These are phyloP conservation scores for Nasonia longicornis DNA, from an alignment of 1,140 invertebrate genomes.

Conservation along the genomic window DNA sequence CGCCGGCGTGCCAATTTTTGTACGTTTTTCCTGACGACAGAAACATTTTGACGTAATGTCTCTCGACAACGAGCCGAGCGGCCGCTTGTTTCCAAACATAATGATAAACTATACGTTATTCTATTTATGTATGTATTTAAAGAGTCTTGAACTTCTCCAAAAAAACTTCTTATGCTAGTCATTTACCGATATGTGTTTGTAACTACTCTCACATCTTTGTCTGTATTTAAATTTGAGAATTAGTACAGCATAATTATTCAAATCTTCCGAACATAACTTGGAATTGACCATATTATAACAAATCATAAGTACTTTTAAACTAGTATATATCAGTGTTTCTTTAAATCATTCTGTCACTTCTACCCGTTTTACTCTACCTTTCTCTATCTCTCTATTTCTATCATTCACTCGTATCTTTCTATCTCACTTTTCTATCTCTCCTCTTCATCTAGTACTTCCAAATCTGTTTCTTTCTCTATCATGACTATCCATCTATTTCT, in stretches of 20 bases:
- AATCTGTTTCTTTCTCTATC: constrained; percentile 40
- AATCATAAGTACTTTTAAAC: constrained; percentile 33
- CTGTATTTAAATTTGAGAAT: neutral
- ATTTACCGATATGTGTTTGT: constrained; percentile 17
- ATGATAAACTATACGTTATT: neutral
- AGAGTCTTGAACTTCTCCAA: neutral
- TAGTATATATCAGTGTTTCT: constrained; percentile 44
- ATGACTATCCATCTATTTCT: constrained; percentile 52
- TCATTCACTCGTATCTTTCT: constrained; percentile 37
- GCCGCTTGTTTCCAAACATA: neutral
- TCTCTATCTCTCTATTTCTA: constrained; percentile 45
- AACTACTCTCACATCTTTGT: constrained; percentile 10
- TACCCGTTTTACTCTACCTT: constrained; percentile 20
- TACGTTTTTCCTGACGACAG: neutral
- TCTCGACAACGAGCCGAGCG: constrained; percentile 44
- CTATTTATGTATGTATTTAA: neutral
- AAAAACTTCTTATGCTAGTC: neutral
- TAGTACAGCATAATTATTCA: constrained; percentile 15
- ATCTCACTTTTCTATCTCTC: constrained; percentile 33
- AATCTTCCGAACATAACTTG: constrained; percentile 16
- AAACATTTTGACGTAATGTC: constrained; percentile 43
- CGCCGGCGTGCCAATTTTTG: neutral
- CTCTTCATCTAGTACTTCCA: constrained; percentile 21
- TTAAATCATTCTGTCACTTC: constrained; percentile 43
- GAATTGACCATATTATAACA: constrained; percentile 20